Evolutionary conservation across 2,113 vertebrate genomes (phyloP).

Genomic region (Zootoca vivipara): DNA sequence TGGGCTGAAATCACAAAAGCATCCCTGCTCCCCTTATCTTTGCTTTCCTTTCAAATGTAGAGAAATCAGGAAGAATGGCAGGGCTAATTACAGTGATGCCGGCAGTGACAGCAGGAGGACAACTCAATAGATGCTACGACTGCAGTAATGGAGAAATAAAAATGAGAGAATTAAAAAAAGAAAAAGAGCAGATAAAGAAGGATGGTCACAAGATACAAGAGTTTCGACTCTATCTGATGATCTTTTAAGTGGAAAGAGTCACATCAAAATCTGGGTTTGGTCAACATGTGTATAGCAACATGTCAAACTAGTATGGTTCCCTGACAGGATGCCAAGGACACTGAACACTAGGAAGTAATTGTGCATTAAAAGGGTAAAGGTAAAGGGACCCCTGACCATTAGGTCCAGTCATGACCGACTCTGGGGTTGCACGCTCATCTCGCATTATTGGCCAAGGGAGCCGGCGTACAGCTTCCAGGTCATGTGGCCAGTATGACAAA

Average conservation of each 20-base stretch:
- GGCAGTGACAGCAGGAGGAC: not conserved
- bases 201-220: not conserved
- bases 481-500: too few species aligned
- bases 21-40: constrained; percentile 27
- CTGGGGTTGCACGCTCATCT: too few species aligned
- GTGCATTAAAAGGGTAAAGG: too few species aligned
- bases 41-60: not conserved
- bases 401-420: too few species aligned
- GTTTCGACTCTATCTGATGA: not conserved
- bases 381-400: too few species aligned
- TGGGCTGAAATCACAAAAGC: constrained; percentile 45
- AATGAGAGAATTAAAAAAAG: not conserved
- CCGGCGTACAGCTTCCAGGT: too few species aligned
- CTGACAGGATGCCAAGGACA: not conserved
- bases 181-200: not conserved
- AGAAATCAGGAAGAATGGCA: constrained; percentile 17
- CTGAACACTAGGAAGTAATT: not conserved
- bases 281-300: not conserved
- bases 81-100: constrained; percentile 45
- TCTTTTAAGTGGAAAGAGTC: constrained; percentile 10
- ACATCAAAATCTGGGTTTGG: not conserved
- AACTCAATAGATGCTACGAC: constrained; percentile 35
- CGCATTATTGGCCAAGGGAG: too few species aligned
- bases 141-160: constrained; percentile 34
- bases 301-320: not conserved